Evolutionary conservation across 2,888 invertebrate species (phyloP), one percentile per base, ranked within the genome.

Genomic region (Papilio elwesi): DNA sequence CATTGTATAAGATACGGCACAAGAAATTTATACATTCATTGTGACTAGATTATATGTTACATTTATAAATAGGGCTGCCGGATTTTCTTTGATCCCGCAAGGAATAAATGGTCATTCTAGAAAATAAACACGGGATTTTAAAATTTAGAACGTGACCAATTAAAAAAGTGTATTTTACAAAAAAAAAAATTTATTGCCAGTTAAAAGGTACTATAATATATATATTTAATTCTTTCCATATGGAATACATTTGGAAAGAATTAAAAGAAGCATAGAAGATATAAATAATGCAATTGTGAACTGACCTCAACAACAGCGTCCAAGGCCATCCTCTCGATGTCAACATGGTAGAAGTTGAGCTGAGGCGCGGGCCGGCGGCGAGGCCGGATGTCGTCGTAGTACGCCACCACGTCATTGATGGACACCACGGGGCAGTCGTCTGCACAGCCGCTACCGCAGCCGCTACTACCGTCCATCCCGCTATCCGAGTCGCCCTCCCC

Each of bases 401-500:
- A 94, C 67, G 93, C 94, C 71, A 94, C 92, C 76, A 93, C 93
- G 74, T 94, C 93, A 70, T 94, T 94, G 74, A 93, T 92, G 2
- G 94, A 94, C 79, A 94, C 94, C 78, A 94, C 94, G 15, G 94
- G 94, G 81, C 95, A 95, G 83, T 94, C 94, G 74, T 95, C 95
- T 55, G 90, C 94, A 49, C 94, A 90, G 81, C 95, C 95, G 53
- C 94, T 90, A 80, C 95, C 95, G 79, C 95, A 95, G 10, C 95
- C 94, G 78, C 93, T 93, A 86, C 95, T 94, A 53, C 95, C 95
- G 72, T 94, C 95, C 80, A 95, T 95, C 64, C 94, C 94, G 78
- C 94, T 91, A 79, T 95, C 95, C 64, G 92, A 92, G 77, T 93
- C 91, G 1, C 92, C 91, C 72, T 93, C 92, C 15, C 91, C 91